Base-by-base conservation (phyloP, 2,888 invertebrate species). In the Lomographa bimaculata region DNA sequence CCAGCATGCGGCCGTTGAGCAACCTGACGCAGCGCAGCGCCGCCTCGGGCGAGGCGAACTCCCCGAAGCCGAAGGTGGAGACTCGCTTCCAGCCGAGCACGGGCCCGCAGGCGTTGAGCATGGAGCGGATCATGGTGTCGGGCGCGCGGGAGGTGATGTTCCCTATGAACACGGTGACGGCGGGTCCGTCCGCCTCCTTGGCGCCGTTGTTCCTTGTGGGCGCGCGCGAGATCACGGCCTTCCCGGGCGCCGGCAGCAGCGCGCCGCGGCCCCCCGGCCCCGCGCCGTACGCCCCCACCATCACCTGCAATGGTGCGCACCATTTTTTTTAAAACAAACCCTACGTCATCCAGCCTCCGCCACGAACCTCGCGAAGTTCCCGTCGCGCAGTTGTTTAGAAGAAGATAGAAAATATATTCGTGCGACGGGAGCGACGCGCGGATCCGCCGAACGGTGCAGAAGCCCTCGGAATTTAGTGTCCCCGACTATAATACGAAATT, bases 31-130 rank as follows among this genome's bases (percentile, higher is more conserved):
- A 98, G 52, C 99, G 91, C 57, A 99, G 90, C 20, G 98, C 99
- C 8, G 98, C 96, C 84, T 98, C 98, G 7, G 99, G 98, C 41
- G 84, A 89, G 54, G 96, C 97, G 81, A 97, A 97, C 89, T 99
- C 99, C 89, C 98, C 98, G 89, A 99, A 99, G 5, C 99, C 99
- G 84, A 99, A 99, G 1, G 97, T 97, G 75, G 97, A 97, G 7
- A 99, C 98, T 44, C 99, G 92, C 84, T 99, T 99, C 99, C 99
- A 99, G 61, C 95, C 96, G 6, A 97, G 91, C 29, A 99, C 97
- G 46, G 95, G 94, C 2, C 99, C 99, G 89, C 98, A 99, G 35
- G 97, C 94, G 69, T 94, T 93, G 33, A 99, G 90, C 70, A 99
- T 94, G 60, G 96, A 95, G 56, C 98, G 93, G 19, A 99, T 94